These are phyloP conservation scores for Drosophila mayri DNA, from an alignment of 1,140 invertebrate species.

Conservation along the genomic window DNA sequence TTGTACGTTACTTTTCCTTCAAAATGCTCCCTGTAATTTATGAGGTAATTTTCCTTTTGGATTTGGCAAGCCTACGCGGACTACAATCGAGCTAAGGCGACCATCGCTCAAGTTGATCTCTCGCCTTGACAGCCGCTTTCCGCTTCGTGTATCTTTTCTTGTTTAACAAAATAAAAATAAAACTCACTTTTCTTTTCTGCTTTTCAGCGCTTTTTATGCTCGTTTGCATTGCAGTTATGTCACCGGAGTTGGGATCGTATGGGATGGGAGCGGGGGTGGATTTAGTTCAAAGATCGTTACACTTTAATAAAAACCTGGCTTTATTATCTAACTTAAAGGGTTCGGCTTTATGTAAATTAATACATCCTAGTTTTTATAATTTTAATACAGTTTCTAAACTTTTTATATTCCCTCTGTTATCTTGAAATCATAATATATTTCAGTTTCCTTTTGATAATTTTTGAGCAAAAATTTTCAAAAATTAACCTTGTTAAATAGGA, in stretches of 20 bases:
- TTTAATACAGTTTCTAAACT: not conserved
- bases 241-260: slow-evolving; percentile 33
- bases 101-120: slow-evolving; percentile 76
- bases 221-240: slow-evolving; percentile 64
- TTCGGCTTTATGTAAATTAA: not conserved
- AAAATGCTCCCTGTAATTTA: slow-evolving; percentile 47
- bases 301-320: not conserved
- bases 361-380: not conserved
- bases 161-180: slow-evolving; percentile 37
- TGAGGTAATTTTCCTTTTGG: slow-evolving; percentile 71
- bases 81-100: slow-evolving; percentile 11
- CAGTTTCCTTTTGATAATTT: not conserved
- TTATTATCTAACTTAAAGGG: not conserved
- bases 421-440: not conserved
- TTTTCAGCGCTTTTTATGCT: slow-evolving; percentile 26
- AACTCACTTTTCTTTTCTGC: slow-evolving; percentile 42
- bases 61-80: slow-evolving; percentile 68
- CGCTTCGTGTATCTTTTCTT: slow-evolving; percentile 63
- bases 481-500: not conserved
- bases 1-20: slow-evolving; percentile 27
- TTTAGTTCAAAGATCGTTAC: slow-evolving; percentile 28
- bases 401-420: too few species aligned
- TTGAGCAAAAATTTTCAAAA: not conserved
- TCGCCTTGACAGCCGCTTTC: slow-evolving; percentile 67
- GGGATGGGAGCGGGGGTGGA: slow-evolving; percentile 24